Evolutionary conservation across 1,140 invertebrate species (phyloP).

Genomic region (Drosophila pectinifera): DNA sequence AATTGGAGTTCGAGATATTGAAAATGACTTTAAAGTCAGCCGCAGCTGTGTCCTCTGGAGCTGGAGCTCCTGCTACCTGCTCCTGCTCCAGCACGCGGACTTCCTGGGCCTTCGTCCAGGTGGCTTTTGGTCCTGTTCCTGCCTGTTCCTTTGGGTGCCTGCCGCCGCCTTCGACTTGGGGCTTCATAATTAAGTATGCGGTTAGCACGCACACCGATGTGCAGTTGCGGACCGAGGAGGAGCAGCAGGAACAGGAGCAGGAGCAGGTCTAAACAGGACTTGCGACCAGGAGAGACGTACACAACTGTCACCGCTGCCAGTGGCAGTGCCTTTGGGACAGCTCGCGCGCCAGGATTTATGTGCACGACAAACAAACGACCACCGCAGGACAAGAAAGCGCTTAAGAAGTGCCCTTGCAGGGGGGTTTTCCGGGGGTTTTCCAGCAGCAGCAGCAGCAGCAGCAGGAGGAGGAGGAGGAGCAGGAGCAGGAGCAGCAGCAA

Average conservation of each 20-base stretch:
- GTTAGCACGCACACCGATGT: constrained; percentile 58
- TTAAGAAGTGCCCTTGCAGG: constrained; percentile 71
- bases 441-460: neutral
- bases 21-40: constrained; percentile 69
- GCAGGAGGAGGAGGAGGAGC: neutral
- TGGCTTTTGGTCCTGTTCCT: constrained; percentile 31
- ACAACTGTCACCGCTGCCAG: constrained; percentile 69
- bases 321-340: constrained; percentile 83
- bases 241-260: constrained; percentile 18
- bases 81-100: neutral
- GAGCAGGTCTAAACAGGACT: constrained; percentile 24
- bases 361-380: constrained; percentile 83
- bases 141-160: constrained; percentile 20
- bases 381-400: constrained; percentile 84
- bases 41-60: constrained; percentile 28
- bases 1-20: constrained; percentile 57
- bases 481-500: constrained; percentile 61
- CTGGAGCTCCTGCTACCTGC: constrained; percentile 3
- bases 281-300: constrained; percentile 16
- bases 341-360: constrained; percentile 83
- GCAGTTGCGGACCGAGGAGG: neutral
- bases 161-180: constrained; percentile 11
- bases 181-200: constrained; percentile 83
- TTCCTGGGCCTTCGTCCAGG: constrained; percentile 34
- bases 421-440: neutral